Percentiles rank a stretch among this genome's conserved stretches.
Conservation (phyloP, 1,140 invertebrate species). For the Adoxophyes honmai region DNA sequence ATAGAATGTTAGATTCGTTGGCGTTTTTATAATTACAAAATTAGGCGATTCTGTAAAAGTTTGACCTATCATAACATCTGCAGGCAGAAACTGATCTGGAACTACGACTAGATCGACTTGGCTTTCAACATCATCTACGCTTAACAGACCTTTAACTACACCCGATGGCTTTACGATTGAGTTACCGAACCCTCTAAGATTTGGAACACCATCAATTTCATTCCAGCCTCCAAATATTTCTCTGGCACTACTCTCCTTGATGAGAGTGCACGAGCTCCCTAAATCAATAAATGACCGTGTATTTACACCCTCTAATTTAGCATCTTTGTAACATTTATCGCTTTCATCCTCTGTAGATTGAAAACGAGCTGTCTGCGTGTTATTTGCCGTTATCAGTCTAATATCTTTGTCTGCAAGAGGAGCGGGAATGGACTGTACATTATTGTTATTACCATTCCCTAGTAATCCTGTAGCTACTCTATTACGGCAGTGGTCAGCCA, state of each 20-base stretch:
- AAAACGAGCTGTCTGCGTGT: not conserved
- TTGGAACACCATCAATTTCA: not conserved
- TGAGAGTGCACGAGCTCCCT: not conserved
- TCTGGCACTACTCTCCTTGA: not conserved
- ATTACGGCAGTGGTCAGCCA: conserved; percentile 6
- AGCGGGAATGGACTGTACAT: not conserved
- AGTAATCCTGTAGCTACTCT: not conserved
- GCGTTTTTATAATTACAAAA: not conserved
- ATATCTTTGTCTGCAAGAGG: no score
- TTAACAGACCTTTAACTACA: no score
- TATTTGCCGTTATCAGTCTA: not conserved
- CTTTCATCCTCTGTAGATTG: not conserved
- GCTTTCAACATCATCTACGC: no score
- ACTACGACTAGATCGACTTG: not conserved
- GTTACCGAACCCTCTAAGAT: not conserved
- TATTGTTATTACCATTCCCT: not conserved
- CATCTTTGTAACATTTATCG: not conserved
- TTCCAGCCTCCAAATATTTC: not conserved
- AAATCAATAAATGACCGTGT: no score
- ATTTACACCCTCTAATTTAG: not conserved
- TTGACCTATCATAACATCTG: not conserved
- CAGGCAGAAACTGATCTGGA: not conserved
- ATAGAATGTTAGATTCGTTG: not conserved
- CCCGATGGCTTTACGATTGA: no score
- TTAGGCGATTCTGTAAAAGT: conserved; percentile 13